Base-by-base conservation (phyloP, 2,113 vertebrate species). In the Columba livia region DNA sequence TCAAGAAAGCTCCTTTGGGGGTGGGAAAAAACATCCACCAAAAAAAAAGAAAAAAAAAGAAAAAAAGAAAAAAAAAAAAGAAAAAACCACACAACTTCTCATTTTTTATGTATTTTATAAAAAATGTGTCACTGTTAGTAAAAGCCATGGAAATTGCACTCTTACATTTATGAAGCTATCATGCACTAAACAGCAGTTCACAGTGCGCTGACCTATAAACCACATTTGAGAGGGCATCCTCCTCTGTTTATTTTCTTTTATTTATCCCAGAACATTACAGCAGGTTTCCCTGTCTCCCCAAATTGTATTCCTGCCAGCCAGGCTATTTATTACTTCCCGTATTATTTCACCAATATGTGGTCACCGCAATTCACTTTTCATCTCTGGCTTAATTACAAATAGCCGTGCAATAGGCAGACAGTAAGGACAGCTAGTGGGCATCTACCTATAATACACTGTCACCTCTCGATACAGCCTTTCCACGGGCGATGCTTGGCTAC, bases 351-450 rank as follows among this genome's bases (percentile, higher is more conserved):
- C 54, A 50, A 34, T 26, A 62, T 10, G 50, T 12, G 10, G 60
- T 11, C 91, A 73, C 56, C 15, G 57, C 79, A 61, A 95, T 86
- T 82, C 94, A 95, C 93, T 97, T 96, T 91, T 94, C 90, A 65
- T 94, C 92, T 82, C 93, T 82, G 85, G 50, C 93, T 98, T 97
- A 97, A 98, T 97, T 97, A 96, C 80, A 91, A 91, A 75, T 65
- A 93, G 95, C 94, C 86, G 54, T 17, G 92, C 96, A 96, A 91
- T 88, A 82, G 23, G 94, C 95, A 96, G 96, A 75, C 95, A 75
- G 96, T 96, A 98, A 98, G 97, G 97, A 98, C 97, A 97, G 97
- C 97, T 97, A 98, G 97, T 98, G 97, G 97, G 96, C 97, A 97
- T 89, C 78, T 23, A 93, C 93, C 96, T 97, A 87, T 81, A 97